Evolutionary conservation across 2,797 vertebrate species (phyloP), one percentile per base, ranked within the genome.

Genomic region (Paramormyrops hopkinsi): DNA sequence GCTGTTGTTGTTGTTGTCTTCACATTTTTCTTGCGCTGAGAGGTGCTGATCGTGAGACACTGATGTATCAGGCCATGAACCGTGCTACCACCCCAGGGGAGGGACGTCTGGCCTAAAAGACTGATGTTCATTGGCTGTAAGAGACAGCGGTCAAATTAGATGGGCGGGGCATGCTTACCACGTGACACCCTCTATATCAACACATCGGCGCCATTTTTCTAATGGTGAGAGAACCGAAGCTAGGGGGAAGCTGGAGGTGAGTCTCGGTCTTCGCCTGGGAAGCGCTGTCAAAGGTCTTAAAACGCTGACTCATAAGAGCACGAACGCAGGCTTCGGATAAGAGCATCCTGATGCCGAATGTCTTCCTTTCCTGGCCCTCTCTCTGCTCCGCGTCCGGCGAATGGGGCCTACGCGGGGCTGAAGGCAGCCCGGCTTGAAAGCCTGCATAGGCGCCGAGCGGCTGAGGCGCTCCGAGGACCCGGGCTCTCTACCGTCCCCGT

Each of bases 131-230:
- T 87, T 91, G 90, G 87, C 82, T 87, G 53, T 62, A 5, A 88
- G 89, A 91, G 53, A 89, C 82, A 29, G 48, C 69, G 84, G 50
- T 22, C 90, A 91, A 50, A 90, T 37, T 44, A 17, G 22, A 29
- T 85, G 48, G 50, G 46, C 46, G 46, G 48, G 48, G 4, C n/a
- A 6, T 51, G 3, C 8, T 3, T 73, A 89, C 92, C 94, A 94
- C 91, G 90, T 96, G 94, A 95, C 90, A 86, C 44, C 86, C 88
- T 88, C 91, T 92, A 91, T 92, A 94, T 94, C 93, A 93, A 92
- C 94, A 94, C 91, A 90, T 91, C 73, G 94, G 90, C 94, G 94
- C 95, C 94, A 94, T 89, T 94, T 90, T 25, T 91, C 76, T 91
- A 90, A 69, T 91, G 89, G 89, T 91, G 92, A 82, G 88, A 91